phyloP scores from a whole-genome alignment of 2,113 vertebrate species.

The Indri indri region DNA sequence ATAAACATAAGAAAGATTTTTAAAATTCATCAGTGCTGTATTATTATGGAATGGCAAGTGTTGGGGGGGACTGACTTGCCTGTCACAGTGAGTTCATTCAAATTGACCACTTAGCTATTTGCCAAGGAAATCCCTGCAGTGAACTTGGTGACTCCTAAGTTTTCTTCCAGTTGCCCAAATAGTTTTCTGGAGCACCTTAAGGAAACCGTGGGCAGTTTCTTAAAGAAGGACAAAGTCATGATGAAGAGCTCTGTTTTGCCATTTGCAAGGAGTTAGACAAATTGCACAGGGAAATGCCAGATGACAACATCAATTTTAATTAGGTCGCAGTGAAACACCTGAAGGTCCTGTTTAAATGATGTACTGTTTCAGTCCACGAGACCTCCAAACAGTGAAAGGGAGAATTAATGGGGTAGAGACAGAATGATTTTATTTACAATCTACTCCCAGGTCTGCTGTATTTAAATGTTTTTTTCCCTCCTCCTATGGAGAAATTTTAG shows the following conservation, averaged over 20 bases:
- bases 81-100: not conserved
- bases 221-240: not conserved
- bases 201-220: not conserved
- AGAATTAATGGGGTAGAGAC: not conserved
- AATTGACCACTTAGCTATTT: not conserved
- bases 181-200: not conserved
- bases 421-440: conserved; percentile 18
- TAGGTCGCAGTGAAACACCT: conserved; percentile 10
- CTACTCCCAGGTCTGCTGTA: not conserved
- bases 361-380: rapidly evolving
- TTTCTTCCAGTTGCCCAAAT: not conserved
- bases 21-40: not conserved
- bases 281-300: not conserved
- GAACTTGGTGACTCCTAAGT: not conserved
- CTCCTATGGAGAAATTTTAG: conserved; percentile 36
- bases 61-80: not conserved
- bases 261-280: conserved; percentile 24
- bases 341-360: not conserved
- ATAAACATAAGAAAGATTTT: not conserved
- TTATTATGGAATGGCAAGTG: not conserved
- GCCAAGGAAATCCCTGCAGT: not conserved
- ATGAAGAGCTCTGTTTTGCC: not conserved
- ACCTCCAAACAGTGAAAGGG: not conserved
- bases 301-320: not conserved
- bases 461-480: not conserved